Evolutionary conservation across 92 coral and sea anemone species (phyloP), one percentile per base, ranked within the genome.

Genomic region (Porites rus): DNA sequence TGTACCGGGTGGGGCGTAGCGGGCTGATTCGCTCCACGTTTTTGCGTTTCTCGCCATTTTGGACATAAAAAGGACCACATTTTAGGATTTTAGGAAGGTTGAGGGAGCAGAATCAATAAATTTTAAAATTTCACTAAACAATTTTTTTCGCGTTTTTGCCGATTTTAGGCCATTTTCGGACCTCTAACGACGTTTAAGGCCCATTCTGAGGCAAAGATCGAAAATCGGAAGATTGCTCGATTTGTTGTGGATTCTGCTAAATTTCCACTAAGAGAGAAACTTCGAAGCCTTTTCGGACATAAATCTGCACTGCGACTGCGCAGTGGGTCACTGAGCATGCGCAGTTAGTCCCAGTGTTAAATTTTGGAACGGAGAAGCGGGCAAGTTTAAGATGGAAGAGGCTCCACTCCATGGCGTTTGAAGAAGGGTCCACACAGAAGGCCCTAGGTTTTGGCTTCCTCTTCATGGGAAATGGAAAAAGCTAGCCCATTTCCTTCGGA

Each of bases 1-100:
- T 78, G 97, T 91, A 91, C 87, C 97, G 98, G 99, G 99, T 88
- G 98, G 98, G 98, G 99, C 94, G 94, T 80, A 83, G 91, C 89
- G 88, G 93, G 92, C 84, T 93, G 92, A 84, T 89, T 89, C 85
- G 84, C 86, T 84, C 91, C 90, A 82, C 94, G 89, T 90, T 92
- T 90, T 93, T 86, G 83, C 85, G 84, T 85, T 82, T 92, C 93
- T 97, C 99, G 99, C 99, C 99, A 97, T 97, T 97, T 97, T 97
- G 98, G 89, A 89, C 92, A 91, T 92, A 86, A 91, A 90, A 95
- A 93, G 89, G 87, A 91, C 87, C 63, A 83, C 90, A 86, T 91
- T 92, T 95, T 87, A 84, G 87, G 90, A 80, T 91, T 95, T 93
- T 95, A 87, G 89, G 90, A 78, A 75, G 87, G 69, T 73, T 56